These are phyloP conservation scores for Physocephala rufipes DNA, from an alignment of 2,888 invertebrate genomes.

Conservation along the genomic window DNA sequence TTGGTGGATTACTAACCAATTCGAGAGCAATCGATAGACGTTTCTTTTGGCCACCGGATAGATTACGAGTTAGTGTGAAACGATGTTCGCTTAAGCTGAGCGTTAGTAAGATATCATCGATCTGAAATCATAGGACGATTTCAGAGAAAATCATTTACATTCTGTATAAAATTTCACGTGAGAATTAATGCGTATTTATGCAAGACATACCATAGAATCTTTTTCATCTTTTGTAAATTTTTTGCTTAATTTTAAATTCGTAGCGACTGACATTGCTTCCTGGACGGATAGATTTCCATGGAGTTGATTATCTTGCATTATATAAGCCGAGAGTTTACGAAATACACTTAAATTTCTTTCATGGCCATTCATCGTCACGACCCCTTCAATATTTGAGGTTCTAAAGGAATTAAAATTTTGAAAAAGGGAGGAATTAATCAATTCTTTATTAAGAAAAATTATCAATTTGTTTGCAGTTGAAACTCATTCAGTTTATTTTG, in stretches of 20 bases:
- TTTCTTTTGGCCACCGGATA: slow-evolving; percentile 96
- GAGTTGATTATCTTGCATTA: slow-evolving; percentile 93
- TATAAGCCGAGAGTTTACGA: slow-evolving; percentile 93
- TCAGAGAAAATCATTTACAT: too few relatives aligned
- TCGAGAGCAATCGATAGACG: slow-evolving; percentile 93
- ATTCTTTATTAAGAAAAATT: too few relatives aligned
- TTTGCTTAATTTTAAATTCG: slow-evolving; percentile 86
- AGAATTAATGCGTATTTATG: too few relatives aligned
- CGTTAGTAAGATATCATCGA: slow-evolving; percentile 90
- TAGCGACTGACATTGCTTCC: slow-evolving; percentile 94
- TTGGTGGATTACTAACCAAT: slow-evolving; percentile 94
- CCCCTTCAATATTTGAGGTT: slow-evolving; percentile 82
- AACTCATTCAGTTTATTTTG: too few relatives aligned
- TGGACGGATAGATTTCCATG: slow-evolving; percentile 91
- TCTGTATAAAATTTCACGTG: too few relatives aligned
- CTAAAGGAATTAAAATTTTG: too few relatives aligned
- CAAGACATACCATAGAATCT: slow-evolving; percentile 84
- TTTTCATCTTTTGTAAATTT: slow-evolving; percentile 76
- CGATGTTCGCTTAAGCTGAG: slow-evolving; percentile 87
- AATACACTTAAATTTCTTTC: slow-evolving; percentile 86
- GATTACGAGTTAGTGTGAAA: slow-evolving; percentile 88
- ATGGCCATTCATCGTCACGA: slow-evolving; percentile 84
- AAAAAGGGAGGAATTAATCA: too few relatives aligned
- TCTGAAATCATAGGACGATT: too few relatives aligned
- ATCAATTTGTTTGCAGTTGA: too few relatives aligned